Evolutionary conservation across 2,888 invertebrate genomes (phyloP), one percentile per base, ranked within the genome.

Genomic region (Furcula furcula): DNA sequence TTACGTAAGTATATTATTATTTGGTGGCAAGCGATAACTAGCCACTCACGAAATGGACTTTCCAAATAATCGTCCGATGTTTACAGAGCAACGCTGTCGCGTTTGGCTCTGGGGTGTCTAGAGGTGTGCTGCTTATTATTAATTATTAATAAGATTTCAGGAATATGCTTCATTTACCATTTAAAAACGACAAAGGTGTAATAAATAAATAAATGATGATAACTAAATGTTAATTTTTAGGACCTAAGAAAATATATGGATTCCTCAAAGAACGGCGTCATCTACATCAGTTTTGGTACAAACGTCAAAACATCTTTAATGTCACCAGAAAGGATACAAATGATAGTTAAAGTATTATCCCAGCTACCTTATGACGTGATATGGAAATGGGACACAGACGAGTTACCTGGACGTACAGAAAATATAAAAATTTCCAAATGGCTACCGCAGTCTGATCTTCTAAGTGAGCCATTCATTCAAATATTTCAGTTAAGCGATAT

Each of bases 221-320:
- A 4, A 4, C 16, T 6, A 16, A 16, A 16, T 6, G 4, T 4
- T 16, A 4, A 4, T 7, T 25, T 25, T 4, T 43, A 84, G 80
- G 73, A 77, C 15, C 43, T 86, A 0, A 63, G 81, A 52, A 35
- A 47, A 0, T 80, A 71, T 39, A 42, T 87, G 4, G 78, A 84
- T 36, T 62, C 63, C 0, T 78, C 85, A 2, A 60, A 65, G 16
- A 51, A 74, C 14, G 88, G 86, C 0, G 79, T 84, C 0, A 73
- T 89, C 12, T 83, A 78, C 42, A 67, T 89, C 22, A 87, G 86
- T 51, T 70, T 86, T 39, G 89, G 87, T 1, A 76, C 84, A 1
- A 81, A 78, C 15, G 65, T 79, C 0, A 57, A 62, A 19, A 65
- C 76, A 1, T 62, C 69, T 0, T 13, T 59, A 0, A 43, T 88